Evolutionary conservation across 2,888 invertebrate species (phyloP).

Genomic region (Trichopoda pennipes): DNA sequence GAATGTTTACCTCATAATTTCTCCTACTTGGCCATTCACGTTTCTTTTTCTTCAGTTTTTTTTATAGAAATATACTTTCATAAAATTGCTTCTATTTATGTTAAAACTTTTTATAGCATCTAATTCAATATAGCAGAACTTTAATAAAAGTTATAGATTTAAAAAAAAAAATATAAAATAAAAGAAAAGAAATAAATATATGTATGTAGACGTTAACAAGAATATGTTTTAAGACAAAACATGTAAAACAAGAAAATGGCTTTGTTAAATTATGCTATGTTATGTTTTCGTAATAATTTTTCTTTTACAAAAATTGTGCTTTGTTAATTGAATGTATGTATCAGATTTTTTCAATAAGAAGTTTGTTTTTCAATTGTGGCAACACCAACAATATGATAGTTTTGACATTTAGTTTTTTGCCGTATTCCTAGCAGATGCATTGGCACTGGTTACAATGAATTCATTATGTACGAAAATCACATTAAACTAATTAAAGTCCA

Average conservation of each 20-base stretch:
- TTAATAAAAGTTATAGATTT: slow-evolving; percentile 33
- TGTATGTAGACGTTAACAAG: slow-evolving; percentile 15
- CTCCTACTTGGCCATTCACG: slow-evolving; percentile 38
- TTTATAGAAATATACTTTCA: slow-evolving; percentile 41
- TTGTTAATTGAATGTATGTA: slow-evolving; percentile 51
- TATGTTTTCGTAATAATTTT: slow-evolving; percentile 33
- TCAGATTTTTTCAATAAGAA: no score
- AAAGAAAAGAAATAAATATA: no score
- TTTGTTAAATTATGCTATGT: slow-evolving; percentile 65
- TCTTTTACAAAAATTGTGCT: slow-evolving; percentile 28
- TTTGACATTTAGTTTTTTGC: no score
- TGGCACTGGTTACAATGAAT: no score
- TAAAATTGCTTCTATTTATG: slow-evolving; percentile 38
- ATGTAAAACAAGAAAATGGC: slow-evolving; percentile 27
- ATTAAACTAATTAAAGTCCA: no score
- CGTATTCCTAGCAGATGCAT: no score
- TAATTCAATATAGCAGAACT: slow-evolving; percentile 66
- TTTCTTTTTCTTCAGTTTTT: slow-evolving; percentile 32
- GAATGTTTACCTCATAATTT: slow-evolving; percentile 44
- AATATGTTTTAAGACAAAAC: slow-evolving; percentile 28
- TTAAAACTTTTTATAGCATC: slow-evolving; percentile 59
- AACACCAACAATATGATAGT: no score
- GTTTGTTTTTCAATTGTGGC: no score
- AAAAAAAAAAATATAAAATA: neutral
- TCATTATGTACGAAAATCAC: no score